Percentiles rank a stretch among this genome's conserved stretches.
Conservation (phyloP, 2,888 invertebrate species). For the Coenonympha glycerion region DNA sequence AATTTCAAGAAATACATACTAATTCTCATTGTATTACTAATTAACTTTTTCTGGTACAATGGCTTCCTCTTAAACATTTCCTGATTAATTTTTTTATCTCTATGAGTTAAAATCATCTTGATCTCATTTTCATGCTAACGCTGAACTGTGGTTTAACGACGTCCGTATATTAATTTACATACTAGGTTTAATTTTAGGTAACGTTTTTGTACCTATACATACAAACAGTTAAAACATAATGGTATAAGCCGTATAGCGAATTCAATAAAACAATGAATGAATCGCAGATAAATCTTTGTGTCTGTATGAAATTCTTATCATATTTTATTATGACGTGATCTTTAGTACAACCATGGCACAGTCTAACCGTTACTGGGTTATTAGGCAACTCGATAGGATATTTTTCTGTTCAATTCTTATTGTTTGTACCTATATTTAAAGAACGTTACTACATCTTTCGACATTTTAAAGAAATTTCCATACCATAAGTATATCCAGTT, state of each 20-base stretch:
- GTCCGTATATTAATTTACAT: conserved; percentile 15
- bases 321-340: conserved; percentile 19
- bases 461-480: too few species aligned
- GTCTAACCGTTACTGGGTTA: background rate
- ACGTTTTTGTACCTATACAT: too few species aligned
- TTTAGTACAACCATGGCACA: background rate
- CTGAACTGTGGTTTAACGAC: conserved; percentile 13
- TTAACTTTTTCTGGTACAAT: conserved; percentile 7
- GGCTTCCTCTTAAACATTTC: conserved; percentile 20
- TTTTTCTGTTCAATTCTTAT: too few species aligned
- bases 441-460: too few species aligned
- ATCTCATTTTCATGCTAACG: conserved; percentile 14
- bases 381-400: too few species aligned
- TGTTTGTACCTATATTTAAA: too few species aligned
- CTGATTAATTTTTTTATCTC: conserved; percentile 16
- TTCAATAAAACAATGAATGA: conserved; percentile 25
- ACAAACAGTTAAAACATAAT: conserved; percentile 16
- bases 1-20: background rate
- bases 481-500: too few species aligned
- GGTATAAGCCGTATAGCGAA: conserved; percentile 15
- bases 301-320: conserved; percentile 21
- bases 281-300: conserved; percentile 17
- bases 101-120: conserved; percentile 12
- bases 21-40: background rate
- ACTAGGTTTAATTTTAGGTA: background rate